Conservation (phyloP, 2,113 vertebrate genomes). For the Hypomesus transpacificus region DNA sequence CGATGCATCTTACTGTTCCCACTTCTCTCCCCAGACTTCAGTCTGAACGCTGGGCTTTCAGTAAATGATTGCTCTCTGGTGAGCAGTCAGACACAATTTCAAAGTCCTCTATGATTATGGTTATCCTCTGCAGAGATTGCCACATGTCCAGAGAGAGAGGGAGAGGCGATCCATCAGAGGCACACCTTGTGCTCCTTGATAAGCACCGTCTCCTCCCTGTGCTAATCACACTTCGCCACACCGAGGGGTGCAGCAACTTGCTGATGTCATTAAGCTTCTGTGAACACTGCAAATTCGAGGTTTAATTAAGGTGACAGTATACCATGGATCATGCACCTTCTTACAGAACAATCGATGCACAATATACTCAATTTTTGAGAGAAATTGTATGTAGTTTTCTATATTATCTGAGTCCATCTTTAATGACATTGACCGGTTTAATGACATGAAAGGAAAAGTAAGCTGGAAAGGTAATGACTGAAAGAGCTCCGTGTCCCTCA, state of each 20-base stretch:
- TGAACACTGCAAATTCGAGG: constrained; percentile 49
- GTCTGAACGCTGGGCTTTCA: constrained; percentile 26
- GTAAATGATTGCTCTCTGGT: constrained; percentile 44
- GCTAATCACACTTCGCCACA: constrained; percentile 51
- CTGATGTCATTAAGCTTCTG: constrained; percentile 52
- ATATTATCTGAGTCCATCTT: no score
- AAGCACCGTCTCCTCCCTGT: constrained; percentile 29
- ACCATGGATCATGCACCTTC: constrained; percentile 42
- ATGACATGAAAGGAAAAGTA: no score
- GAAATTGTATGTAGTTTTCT: not conserved
- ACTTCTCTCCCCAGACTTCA: constrained; percentile 36
- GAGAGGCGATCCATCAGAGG: constrained; percentile 41
- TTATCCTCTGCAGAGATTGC: constrained; percentile 58
- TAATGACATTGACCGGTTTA: no score
- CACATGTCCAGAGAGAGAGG: constrained; percentile 37
- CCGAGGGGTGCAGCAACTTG: constrained; percentile 33
- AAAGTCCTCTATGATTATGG: constrained; percentile 52
- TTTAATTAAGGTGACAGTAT: constrained; percentile 32
- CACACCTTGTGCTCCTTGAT: constrained; percentile 35
- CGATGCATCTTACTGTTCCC: constrained; percentile 57
- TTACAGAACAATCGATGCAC: constrained; percentile 43
- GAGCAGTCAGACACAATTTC: constrained; percentile 60
- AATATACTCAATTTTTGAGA: constrained; percentile 42
- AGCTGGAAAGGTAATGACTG: no score
- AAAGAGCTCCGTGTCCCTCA: no score